A percentile compares a stretch with the other conserved stretches of the same genome.
phyloP scores from a whole-genome alignment of 2,888 invertebrate species.

The Chrysolina americana region DNA sequence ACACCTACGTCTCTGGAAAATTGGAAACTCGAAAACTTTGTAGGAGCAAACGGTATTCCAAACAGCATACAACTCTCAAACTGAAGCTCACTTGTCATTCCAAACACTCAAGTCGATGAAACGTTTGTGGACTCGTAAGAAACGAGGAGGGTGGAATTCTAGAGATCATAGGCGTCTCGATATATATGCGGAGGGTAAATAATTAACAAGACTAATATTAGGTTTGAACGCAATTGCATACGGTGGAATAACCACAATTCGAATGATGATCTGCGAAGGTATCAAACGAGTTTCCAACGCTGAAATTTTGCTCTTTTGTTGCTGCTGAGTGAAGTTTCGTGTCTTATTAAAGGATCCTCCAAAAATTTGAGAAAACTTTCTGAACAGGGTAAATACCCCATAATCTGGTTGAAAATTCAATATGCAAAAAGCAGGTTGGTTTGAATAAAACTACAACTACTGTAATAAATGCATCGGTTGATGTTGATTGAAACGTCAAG shows the following conservation, averaged over 20 bases:
- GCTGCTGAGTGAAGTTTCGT: background rate
- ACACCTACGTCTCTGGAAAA: constrained; percentile 58
- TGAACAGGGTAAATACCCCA: no score
- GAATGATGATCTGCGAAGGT: background rate
- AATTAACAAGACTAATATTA: constrained; percentile 24
- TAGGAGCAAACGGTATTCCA: constrained; percentile 51
- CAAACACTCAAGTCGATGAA: constrained; percentile 65
- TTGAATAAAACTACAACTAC: no score
- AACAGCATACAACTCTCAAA: constrained; percentile 51
- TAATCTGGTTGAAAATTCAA: no score
- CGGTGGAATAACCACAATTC: constrained; percentile 16
- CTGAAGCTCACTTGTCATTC: constrained; percentile 63
- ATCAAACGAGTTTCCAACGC: background rate
- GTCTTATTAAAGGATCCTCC: background rate
- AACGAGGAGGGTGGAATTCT: constrained; percentile 54
- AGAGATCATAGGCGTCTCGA: constrained; percentile 41
- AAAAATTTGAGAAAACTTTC: background rate
- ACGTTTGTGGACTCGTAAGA: constrained; percentile 66
- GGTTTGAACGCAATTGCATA: constrained; percentile 14
- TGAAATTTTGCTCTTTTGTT: background rate
- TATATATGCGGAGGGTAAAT: constrained; percentile 18
- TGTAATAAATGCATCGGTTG: no score
- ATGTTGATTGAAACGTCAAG: no score
- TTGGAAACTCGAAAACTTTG: constrained; percentile 60
- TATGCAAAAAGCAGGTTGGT: no score